Conservation (phyloP, 30 jellyfish, hydroid and myxozoan genomes). For the Chironex yamaguchii region DNA sequence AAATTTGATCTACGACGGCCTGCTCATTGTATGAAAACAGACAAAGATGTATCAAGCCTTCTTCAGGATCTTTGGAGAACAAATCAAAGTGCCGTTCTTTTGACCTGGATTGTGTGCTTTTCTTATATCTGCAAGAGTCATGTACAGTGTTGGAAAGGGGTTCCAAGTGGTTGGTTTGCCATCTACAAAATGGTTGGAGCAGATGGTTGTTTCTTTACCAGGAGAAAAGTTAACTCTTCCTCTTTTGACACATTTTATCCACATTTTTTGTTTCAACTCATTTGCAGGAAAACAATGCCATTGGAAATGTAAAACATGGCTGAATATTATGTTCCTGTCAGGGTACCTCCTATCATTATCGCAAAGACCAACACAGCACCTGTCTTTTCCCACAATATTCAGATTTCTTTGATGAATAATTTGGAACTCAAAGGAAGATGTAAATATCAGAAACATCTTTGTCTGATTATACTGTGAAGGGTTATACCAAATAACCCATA, state of each 20-base stretch:
- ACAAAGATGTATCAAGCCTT: background rate
- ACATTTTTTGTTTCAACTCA: conserved; percentile 6
- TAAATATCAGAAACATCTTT: background rate
- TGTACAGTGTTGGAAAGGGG: conserved; percentile 36
- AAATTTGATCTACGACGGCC: conserved; percentile 48
- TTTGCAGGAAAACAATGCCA: conserved; percentile 32
- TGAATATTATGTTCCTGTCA: background rate
- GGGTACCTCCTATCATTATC: conserved; percentile 63
- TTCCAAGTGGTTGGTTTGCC: conserved; percentile 54
- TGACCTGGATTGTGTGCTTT: conserved; percentile 4
- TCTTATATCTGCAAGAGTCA: conserved; percentile 39
- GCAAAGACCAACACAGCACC: conserved; percentile 59
- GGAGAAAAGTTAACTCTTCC: conserved; percentile 48
- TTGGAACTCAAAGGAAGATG: background rate
- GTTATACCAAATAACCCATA: background rate
- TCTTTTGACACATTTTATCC: conserved; percentile 38
- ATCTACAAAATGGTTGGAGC: conserved; percentile 59
- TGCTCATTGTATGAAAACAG: background rate
- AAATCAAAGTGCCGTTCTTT: conserved; percentile 33
- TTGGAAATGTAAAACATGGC: conserved; percentile 23
- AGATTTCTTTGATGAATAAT: background rate
- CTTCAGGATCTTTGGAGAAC: conserved; percentile 11
- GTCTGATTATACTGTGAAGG: background rate
- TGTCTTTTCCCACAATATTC: conserved; percentile 38
- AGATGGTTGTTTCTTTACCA: conserved; percentile 4